These are phyloP conservation scores for Clarias pachynema DNA, from an alignment of 2,797 vertebrate genomes.

Conservation along the genomic window DNA sequence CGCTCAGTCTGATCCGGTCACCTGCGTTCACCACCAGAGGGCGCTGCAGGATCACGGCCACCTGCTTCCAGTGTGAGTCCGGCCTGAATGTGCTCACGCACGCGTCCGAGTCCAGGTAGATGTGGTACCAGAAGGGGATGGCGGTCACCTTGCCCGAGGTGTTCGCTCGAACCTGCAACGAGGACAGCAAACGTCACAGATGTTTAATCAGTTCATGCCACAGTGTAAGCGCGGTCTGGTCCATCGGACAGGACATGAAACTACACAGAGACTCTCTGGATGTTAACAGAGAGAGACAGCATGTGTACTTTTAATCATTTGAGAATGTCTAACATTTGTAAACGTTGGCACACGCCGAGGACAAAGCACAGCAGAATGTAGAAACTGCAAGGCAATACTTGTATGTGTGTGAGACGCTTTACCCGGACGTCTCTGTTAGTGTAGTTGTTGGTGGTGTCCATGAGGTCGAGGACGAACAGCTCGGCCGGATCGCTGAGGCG, in stretches of 20 bases:
- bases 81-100: slow-evolving; percentile 83
- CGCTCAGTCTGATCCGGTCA: slow-evolving; percentile 80
- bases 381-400: not conserved
- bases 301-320: slow-evolving; percentile 6
- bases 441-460: slow-evolving; percentile 84
- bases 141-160: slow-evolving; percentile 86
- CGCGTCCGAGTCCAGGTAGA: slow-evolving; percentile 84
- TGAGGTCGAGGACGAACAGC: slow-evolving; percentile 89
- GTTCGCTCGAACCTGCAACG: slow-evolving; percentile 78
- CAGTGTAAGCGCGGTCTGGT: not conserved
- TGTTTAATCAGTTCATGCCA: not conserved
- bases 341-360: not conserved
- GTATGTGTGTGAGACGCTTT: slow-evolving; percentile 11
- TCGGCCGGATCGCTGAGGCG: slow-evolving; percentile 87
- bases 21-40: slow-evolving; percentile 81
- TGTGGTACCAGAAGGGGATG: slow-evolving; percentile 95
- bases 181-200: not conserved
- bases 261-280: not conserved
- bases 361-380: not conserved
- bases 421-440: slow-evolving; percentile 88
- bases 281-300: not conserved
- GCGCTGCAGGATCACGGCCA: slow-evolving; percentile 86
- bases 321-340: not conserved
- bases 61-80: slow-evolving; percentile 96
- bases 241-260: not conserved